These are phyloP conservation scores for Volucella bombylans DNA, from an alignment of 2,888 invertebrate genomes.

Conservation along the genomic window DNA sequence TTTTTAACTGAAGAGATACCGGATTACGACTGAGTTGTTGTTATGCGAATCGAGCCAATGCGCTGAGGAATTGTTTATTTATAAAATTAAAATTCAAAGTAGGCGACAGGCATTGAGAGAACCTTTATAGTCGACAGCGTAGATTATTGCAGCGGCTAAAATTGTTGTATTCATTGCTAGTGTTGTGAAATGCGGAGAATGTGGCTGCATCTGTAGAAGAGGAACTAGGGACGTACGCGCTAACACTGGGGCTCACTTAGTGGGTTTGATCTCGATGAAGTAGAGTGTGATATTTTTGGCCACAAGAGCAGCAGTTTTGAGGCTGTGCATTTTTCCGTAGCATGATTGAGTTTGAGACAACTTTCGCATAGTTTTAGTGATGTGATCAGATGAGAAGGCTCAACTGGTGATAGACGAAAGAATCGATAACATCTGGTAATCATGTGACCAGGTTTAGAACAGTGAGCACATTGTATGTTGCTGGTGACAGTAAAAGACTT, in stretches of 20 bases:
- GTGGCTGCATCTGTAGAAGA: neutral
- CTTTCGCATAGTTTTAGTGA: no score
- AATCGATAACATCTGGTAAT: no score
- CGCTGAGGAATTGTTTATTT: no score
- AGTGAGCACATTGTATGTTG: neutral
- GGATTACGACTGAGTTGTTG: neutral
- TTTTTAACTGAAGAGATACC: slow-evolving; percentile 4
- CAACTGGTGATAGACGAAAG: no score
- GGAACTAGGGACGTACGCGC: no score
- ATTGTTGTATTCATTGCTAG: neutral
- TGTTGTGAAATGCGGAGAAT: neutral
- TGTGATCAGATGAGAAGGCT: no score
- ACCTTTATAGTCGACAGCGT: slow-evolving; percentile 18
- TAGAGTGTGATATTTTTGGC: neutral
- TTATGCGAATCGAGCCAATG: neutral
- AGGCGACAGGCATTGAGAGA: no score
- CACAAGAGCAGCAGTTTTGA: neutral
- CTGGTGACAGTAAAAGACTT: neutral
- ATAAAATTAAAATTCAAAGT: no score
- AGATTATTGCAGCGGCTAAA: slow-evolving; percentile 17
- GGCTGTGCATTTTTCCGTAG: no score
- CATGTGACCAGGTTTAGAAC: no score
- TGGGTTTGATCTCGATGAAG: neutral
- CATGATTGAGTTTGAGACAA: no score
- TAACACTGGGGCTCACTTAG: no score